Evolutionary conservation across 2,888 invertebrate genomes (phyloP).

Genomic region (Noctua janthe): DNA sequence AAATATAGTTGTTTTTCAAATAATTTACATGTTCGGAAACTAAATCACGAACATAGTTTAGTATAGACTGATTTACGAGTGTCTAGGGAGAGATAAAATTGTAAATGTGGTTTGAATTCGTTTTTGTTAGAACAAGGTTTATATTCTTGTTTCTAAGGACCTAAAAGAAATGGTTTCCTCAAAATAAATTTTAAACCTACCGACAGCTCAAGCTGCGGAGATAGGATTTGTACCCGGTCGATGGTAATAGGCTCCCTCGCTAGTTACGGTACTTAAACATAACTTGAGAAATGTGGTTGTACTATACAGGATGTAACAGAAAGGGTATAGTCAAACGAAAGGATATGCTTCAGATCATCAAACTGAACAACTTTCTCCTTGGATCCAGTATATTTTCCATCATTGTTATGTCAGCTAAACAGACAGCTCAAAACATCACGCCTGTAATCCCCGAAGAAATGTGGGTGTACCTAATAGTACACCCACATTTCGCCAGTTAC

Average conservation of each 20-base stretch:
- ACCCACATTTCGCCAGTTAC: too few species aligned
- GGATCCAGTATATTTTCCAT: too few species aligned
- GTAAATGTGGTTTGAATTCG: background rate
- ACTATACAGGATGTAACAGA: too few species aligned
- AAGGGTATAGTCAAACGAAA: too few species aligned
- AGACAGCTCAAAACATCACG: too few species aligned
- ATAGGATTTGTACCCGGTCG: background rate
- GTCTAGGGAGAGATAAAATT: background rate
- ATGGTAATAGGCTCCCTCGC: background rate
- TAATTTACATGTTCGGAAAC: background rate
- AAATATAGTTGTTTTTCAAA: background rate
- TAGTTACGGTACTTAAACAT: background rate
- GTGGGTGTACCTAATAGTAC: too few species aligned
- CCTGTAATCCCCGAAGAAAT: too few species aligned
- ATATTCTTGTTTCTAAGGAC: background rate
- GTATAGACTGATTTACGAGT: slow-evolving; percentile 15
- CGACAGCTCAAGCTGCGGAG: background rate
- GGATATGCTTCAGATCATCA: too few species aligned
- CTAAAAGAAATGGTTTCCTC: background rate
- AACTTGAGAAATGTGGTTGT: background rate
- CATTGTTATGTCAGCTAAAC: too few species aligned
- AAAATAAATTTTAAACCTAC: background rate
- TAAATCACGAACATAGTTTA: background rate
- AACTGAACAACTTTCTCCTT: too few species aligned
- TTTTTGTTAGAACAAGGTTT: background rate